Percentiles rank a stretch among this genome's conserved stretches.
These are phyloP conservation scores for Diplazon laetatorius DNA, from an alignment of 2,888 invertebrate genomes.

Conservation along the genomic window DNA sequence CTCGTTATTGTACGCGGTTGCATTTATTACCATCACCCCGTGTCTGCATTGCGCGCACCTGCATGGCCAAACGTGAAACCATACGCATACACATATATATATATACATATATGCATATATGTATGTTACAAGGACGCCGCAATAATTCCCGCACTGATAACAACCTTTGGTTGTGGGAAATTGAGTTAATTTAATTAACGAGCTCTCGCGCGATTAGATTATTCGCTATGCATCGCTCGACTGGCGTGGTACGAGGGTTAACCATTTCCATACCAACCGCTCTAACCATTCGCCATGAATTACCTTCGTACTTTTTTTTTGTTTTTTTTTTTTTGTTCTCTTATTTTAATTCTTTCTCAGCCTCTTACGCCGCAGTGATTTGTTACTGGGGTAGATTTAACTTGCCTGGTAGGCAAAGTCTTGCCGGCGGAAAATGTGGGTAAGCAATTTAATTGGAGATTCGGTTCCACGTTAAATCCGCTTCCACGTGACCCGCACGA, in stretches of 20 bases:
- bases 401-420: slow-evolving; percentile 9
- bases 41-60: slow-evolving; percentile 3
- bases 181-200: slow-evolving; percentile 56
- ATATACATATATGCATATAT: too few relatives aligned
- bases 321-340: neutral
- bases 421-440: slow-evolving; percentile 7
- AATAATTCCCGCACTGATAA: slow-evolving; percentile 44
- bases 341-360: neutral
- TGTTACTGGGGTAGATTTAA: slow-evolving; percentile 44
- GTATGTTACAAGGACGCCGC: neutral
- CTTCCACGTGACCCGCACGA: slow-evolving; percentile 1
- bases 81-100: too few relatives aligned
- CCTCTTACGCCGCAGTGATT: slow-evolving; percentile 37
- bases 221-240: slow-evolving; percentile 43
- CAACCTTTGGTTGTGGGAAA: slow-evolving; percentile 50
- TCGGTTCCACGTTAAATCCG: slow-evolving; percentile 22
- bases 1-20: slow-evolving; percentile 41
- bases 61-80: neutral
- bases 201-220: slow-evolving; percentile 53
- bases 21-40: slow-evolving; percentile 41
- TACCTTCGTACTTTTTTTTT: neutral
- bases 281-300: slow-evolving; percentile 29
- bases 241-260: slow-evolving; percentile 22
- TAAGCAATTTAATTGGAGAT: slow-evolving; percentile 47
- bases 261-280: slow-evolving; percentile 15